These are phyloP conservation scores for Cotesia glomerata DNA, from an alignment of 1,140 invertebrate species.

Conservation along the genomic window DNA sequence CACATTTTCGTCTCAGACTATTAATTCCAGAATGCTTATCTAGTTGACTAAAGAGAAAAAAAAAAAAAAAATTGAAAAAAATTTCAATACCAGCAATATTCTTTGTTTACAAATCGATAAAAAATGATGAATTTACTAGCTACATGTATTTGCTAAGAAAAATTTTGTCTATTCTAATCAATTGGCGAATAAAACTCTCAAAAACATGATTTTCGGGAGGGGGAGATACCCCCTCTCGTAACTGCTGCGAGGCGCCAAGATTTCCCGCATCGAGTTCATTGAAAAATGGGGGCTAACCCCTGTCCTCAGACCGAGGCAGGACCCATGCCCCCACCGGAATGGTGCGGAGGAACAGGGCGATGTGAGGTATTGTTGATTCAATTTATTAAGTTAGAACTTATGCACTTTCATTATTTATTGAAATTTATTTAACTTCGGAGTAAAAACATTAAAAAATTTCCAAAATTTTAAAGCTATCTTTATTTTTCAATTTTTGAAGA, in stretches of 20 bases:
- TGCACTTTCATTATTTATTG: too few relatives aligned
- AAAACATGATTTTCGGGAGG: constrained; percentile 62
- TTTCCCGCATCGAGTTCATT: constrained; percentile 94
- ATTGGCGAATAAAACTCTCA: constrained; percentile 52
- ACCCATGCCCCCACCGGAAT: constrained; percentile 77
- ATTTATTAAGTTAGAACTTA: too few relatives aligned
- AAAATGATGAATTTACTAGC: constrained; percentile 50
- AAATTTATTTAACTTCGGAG: too few relatives aligned
- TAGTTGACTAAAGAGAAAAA: too few relatives aligned
- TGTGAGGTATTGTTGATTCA: constrained; percentile 64
- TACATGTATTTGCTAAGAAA: constrained; percentile 41
- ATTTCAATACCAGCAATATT: constrained; percentile 10
- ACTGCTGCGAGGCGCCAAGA: constrained; percentile 73
- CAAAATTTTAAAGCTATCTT: too few relatives aligned
- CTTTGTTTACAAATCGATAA: constrained; percentile 34
- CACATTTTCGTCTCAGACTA: too few relatives aligned
- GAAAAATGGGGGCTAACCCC: constrained; percentile 95
- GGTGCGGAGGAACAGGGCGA: constrained; percentile 73
- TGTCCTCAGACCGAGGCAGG: constrained; percentile 92
- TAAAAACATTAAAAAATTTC: too few relatives aligned
- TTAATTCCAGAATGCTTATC: too few relatives aligned
- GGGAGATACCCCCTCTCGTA: constrained; percentile 64
- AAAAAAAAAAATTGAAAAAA: too few relatives aligned
- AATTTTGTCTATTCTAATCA: constrained; percentile 47
- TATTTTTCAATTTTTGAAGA: too few relatives aligned